Base-by-base conservation (phyloP, 23 tunicate species). In the Styela plicata region DNA sequence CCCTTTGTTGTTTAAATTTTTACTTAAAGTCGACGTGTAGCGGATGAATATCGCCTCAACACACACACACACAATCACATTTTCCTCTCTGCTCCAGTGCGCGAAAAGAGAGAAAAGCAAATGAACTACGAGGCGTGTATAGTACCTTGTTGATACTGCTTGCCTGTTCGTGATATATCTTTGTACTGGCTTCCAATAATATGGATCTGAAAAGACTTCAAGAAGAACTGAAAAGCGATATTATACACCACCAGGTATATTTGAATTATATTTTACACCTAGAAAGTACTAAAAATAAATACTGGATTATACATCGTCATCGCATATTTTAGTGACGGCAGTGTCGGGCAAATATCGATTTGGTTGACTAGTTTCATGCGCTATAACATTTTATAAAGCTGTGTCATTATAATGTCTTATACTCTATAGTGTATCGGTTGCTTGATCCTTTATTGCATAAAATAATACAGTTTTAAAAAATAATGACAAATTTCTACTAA, bases 191-290 rank as follows among this genome's bases (percentile, higher is more conserved):
- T 37, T 32, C 65, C 18, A 5, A 3, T 0, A 70, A 70, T 2
- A 89, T 89, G 94, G 94, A 89, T 79, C 62, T 84, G 21, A 89
- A 84, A 73, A 64, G 63, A 16, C 85, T 84, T 1, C 94, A 89
- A 65, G 67, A 80, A 65, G 85, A 84, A 63, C 83, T 89, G 18
- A 89, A 84, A 74, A 87, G 74, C 2, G 79, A 80, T 70, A 89
- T 89, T 23, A 3, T 82, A 57, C 69, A 89, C 64, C 94, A 89
- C 44, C 94, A 89, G 94, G 94, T 89, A 83, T 13, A 10, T 20
- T 31, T 16, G 19, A 0, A 28, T 31, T 36, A 30, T 71, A 52
- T 53, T n/a, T n/a, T n/a, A n/a, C n/a, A n/a, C n/a, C n/a, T n/a
- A n/a, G n/a, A n/a, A n/a, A n/a, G n/a, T n/a, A n/a, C n/a, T n/a